Evolutionary conservation across 2,797 vertebrate genomes (phyloP).

Genomic region (Myotis planiceps): DNA sequence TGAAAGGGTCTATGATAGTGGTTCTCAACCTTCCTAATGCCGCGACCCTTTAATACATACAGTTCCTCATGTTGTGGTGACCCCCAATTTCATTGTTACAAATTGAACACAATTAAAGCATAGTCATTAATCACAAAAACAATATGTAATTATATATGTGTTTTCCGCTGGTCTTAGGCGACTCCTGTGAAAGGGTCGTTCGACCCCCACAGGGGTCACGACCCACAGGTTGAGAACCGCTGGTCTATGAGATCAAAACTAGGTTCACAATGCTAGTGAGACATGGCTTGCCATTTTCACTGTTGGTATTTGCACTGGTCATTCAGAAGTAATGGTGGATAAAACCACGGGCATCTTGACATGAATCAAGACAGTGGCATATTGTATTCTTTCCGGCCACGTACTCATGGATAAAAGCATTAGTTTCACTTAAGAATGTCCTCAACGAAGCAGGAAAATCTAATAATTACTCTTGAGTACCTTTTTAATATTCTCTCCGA

Average conservation of each 20-base stretch:
- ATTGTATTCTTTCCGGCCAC: not conserved
- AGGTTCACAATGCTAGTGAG: not conserved
- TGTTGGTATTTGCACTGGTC: not conserved
- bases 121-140: no score
- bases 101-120: no score
- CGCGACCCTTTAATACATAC: no score
- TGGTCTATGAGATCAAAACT: not conserved
- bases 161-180: no score
- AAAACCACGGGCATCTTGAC: not conserved
- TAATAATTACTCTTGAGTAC: not conserved
- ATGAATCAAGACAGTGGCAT: not conserved
- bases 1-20: not conserved
- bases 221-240: no score
- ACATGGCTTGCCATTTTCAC: not conserved
- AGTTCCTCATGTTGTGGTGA: no score
- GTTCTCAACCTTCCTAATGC: no score
- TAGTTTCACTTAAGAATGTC: not conserved
- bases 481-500: constrained; percentile 3
- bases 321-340: not conserved
- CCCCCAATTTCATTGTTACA: no score
- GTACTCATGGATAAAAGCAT: not conserved
- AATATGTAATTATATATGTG: no score
- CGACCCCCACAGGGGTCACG: no score
- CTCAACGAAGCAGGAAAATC: not conserved
- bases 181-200: no score